Evolutionary conservation across 2,888 invertebrate genomes (phyloP), one percentile per base, ranked within the genome.

Genomic region (Steinernema carpocapsae): DNA sequence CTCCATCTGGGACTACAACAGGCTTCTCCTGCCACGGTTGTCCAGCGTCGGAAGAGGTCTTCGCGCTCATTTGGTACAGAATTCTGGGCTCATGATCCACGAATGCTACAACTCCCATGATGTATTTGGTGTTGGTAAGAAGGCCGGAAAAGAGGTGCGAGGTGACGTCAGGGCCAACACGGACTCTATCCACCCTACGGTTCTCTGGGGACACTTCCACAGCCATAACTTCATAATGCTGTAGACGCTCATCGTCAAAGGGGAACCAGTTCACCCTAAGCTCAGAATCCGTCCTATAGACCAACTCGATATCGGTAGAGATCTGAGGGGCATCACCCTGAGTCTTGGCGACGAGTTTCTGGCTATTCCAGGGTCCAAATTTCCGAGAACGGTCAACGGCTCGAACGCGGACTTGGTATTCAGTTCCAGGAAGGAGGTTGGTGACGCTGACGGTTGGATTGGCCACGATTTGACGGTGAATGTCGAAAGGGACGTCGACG

Each of bases 71-170:
- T 17, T 80, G 79, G 70, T 86, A 86, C 51, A 86, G 82, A 46
- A 80, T 82, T 37, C 78, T 77, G n/a, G 87, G 87, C 72, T 85
- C 86, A 70, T 85, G 83, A 72, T 87, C 84, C 37, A 84, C 86
- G 73, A 85, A 85, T 6, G 87, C 87, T 22, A 88, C 78, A 14
- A 87, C 85, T n/a, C 85, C 87, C 72, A 87, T 82, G 19, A 80
- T 79, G 75, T 87, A 86, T 59, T 84, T 80, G 46, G 84, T 83
- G 78, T 76, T 78, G 12, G 87, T 86, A n/a, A 80, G 76, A 56
- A 87, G 81, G 19, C 86, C 85, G 56, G 81, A 78, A 72, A 87
- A 84, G 42, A 82, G 76, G 73, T 82, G 82, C 59, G 79, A 79
- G 74, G 78, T 78, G 51, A 77, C 77, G 6, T 75, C 74, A 0